phyloP scores from a whole-genome alignment of 1,140 invertebrate genomes.

The Zaprionus africanus region DNA sequence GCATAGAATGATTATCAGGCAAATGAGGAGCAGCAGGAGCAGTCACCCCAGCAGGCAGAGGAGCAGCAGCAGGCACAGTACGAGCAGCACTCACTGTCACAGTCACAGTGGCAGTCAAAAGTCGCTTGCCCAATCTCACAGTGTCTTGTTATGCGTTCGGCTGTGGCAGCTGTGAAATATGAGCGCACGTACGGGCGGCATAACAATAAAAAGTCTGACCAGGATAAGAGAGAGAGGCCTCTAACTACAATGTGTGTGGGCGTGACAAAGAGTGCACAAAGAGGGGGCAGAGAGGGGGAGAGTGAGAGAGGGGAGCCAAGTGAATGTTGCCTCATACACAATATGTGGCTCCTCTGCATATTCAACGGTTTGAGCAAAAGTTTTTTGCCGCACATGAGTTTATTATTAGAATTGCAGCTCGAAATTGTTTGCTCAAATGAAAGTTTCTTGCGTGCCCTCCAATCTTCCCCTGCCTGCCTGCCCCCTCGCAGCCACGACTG shows the following conservation, averaged over 20 bases:
- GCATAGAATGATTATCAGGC: too few relatives aligned
- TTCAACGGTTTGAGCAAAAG: conserved; percentile 13
- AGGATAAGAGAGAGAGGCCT: conserved; percentile 17
- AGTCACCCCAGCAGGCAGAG: background rate
- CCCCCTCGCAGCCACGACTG: background rate
- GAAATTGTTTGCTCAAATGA: conserved; percentile 51
- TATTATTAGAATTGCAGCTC: conserved; percentile 60
- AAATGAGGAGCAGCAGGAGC: too few relatives aligned
- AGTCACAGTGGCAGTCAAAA: too few relatives aligned
- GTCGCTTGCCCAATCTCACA: background rate
- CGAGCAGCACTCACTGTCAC: background rate
- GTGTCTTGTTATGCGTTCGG: conserved; percentile 41
- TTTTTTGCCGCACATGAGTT: conserved; percentile 46
- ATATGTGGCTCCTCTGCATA: conserved; percentile 18
- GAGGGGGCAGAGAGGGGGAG: background rate
- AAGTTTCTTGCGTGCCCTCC: conserved; percentile 22
- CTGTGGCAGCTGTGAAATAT: conserved; percentile 69
- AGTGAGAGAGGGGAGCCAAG: background rate
- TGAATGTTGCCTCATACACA: background rate
- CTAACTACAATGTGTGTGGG: conserved; percentile 21
- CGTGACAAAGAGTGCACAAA: conserved; percentile 13
- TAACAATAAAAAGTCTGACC: conserved; percentile 55
- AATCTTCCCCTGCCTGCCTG: too few relatives aligned
- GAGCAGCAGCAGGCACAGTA: background rate
- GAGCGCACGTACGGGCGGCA: conserved; percentile 58